A percentile compares a stretch with the other conserved stretches of the same genome.
Conservation (phyloP, 1,140 invertebrate species). For the Eueides isabella region DNA sequence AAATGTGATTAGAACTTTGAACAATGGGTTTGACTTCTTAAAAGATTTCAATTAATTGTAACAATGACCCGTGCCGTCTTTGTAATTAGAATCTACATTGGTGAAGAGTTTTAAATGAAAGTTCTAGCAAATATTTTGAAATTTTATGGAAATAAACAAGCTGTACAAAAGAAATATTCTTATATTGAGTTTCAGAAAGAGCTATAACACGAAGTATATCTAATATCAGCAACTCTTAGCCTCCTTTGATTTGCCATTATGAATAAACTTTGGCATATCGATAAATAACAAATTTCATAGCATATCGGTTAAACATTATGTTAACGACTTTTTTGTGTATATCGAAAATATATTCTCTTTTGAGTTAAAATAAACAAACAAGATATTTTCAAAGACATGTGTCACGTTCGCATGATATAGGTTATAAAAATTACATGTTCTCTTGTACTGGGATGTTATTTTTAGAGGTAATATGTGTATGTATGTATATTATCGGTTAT, state of each 20-base stretch:
- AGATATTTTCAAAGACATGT: neutral
- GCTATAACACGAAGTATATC: neutral
- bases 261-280: neutral
- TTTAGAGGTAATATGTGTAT: no score
- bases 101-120: neutral
- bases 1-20: no score
- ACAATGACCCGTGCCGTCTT: neutral
- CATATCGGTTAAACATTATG: neutral
- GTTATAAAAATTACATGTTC: no score
- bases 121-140: neutral
- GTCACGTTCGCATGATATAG: no score
- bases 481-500: no score
- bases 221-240: neutral
- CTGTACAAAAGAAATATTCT: neutral
- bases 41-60: neutral
- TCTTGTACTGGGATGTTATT: no score
- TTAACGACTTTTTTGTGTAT: neutral
- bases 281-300: slow-evolving; percentile 7
- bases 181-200: neutral
- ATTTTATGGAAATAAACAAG: neutral
- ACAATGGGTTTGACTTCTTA: neutral
- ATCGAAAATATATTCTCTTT: neutral
- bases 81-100: neutral
- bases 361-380: neutral
- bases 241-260: neutral